Evolutionary conservation across 2,113 vertebrate species (phyloP), one percentile per base, ranked within the genome.

Genomic region (Ochotona princeps): DNA sequence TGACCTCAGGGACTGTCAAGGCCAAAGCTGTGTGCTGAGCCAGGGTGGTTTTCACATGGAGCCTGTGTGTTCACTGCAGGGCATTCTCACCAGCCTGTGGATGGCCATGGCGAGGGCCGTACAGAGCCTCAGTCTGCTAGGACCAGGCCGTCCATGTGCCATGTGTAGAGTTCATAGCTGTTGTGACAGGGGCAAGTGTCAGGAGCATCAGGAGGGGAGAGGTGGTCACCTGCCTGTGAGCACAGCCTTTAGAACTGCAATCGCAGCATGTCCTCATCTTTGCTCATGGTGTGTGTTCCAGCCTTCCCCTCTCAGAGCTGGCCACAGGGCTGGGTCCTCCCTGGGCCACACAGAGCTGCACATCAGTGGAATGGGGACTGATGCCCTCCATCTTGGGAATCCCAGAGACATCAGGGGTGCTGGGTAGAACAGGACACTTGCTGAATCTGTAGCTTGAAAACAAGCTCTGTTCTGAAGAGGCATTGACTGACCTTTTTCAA

Each of bases 31-130:
- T 12, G 20, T 15, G 60, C 51, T 26, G 30, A 94, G 18, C 0
- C 1, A 10, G 2, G 25, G 28, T 2, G 5, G 0, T 76, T 63
- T 75, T 82, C 12, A 12, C 51, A 3, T 15, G 75, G 8, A 51
- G 1, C 51, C 72, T 8, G 1, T 32, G 8, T 28, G 26, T 8
- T 30, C 14, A 15, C 3, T 7, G 7, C 15, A 26, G 67, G 7
- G 7, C 2, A 26, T 5, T 2, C 26, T 30, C 54, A 60, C 38
- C 28, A 25, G 13, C 6, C 35, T 4, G 66, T 2, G 8, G 10
- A 12, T 14, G 47, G 4, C 11, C 12, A 1, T 11, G 21, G 4
- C n/a, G 44, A 23, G 49, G 32, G 8, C 3, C 1, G 8, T 2
- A 17, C 38, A 9, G 14, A 8, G 25, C 14, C 8, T 15, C 15